These are phyloP conservation scores for Geotrupes spiniger DNA, from an alignment of 2,888 invertebrate species.

Conservation along the genomic window DNA sequence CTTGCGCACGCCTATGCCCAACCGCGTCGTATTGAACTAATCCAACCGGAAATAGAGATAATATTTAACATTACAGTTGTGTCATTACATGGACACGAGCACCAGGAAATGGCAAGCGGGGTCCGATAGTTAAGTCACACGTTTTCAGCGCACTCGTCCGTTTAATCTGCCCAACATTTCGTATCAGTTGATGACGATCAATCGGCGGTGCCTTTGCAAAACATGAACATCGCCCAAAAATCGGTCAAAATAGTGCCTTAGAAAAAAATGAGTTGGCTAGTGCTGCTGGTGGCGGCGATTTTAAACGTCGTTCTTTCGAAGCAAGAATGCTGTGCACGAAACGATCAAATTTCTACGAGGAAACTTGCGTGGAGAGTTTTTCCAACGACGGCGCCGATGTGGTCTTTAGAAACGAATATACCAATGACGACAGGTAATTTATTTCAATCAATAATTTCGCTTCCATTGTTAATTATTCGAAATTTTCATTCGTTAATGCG, in stretches of 20 bases:
- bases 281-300: constrained; percentile 17
- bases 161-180: constrained; percentile 11
- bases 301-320: constrained; percentile 13
- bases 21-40: constrained; percentile 27
- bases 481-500: too few species aligned
- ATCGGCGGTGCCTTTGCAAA: constrained; percentile 1
- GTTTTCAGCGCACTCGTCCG: constrained; percentile 6
- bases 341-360: constrained; percentile 32
- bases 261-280: constrained; percentile 20
- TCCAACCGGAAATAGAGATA: constrained; percentile 46
- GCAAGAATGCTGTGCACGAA: constrained; percentile 15
- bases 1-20: too few species aligned
- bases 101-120: constrained; percentile 20
- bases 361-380: constrained; percentile 36
- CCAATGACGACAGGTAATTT: constrained; percentile 41
- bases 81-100: constrained; percentile 37
- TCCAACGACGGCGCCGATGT: constrained; percentile 34
- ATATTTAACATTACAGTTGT: constrained; percentile 45
- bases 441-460: background rate
- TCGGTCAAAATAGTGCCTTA: constrained; percentile 5
- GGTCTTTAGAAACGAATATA: constrained; percentile 42
- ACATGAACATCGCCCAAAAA: constrained; percentile 10
- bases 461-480: too few species aligned
- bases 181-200: background rate
- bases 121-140: too few species aligned